Evolutionary conservation across 2,113 vertebrate genomes (phyloP).

Genomic region (Nibea albiflora): DNA sequence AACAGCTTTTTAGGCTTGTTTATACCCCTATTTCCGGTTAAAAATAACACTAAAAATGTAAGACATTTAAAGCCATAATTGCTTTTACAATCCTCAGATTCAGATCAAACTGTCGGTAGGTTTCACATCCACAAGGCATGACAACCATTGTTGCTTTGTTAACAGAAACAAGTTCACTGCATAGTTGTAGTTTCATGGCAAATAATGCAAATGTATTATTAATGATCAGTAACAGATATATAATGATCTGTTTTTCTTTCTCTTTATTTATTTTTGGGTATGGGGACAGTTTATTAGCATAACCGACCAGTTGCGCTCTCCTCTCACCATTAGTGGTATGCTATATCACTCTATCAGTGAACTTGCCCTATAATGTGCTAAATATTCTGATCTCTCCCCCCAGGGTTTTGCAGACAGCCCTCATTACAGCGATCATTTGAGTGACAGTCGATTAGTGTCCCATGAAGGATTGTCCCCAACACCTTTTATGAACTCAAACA

Average conservation of each 20-base stretch:
- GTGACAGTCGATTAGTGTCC: constrained; percentile 98
- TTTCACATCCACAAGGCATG: not conserved
- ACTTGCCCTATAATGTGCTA: constrained; percentile 90
- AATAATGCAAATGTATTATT: not conserved
- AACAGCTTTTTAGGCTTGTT: no score
- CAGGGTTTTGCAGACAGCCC: constrained; percentile 98
- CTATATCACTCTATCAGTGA: constrained; percentile 88
- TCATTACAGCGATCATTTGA: constrained; percentile 99
- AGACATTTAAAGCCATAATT: no score
- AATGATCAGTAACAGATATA: not conserved
- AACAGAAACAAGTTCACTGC: not conserved
- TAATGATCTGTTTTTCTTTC: not conserved
- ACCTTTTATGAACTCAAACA: constrained; percentile 98
- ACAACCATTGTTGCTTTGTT: no score
- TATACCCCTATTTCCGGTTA: no score
- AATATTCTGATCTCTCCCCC: constrained; percentile 91
- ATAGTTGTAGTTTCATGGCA: not conserved
- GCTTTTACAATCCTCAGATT: not conserved
- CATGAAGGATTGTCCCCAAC: constrained; percentile 98
- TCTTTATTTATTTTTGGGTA: not conserved
- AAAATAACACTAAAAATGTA: not conserved
- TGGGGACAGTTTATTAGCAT: constrained; percentile 71
- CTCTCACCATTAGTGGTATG: constrained; percentile 86
- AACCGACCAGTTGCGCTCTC: constrained; percentile 79
- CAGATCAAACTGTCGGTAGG: not conserved